Percentiles rank a stretch among this genome's conserved stretches.
Conservation (phyloP, 1,140 invertebrate species). For the Drosophila rufa region DNA sequence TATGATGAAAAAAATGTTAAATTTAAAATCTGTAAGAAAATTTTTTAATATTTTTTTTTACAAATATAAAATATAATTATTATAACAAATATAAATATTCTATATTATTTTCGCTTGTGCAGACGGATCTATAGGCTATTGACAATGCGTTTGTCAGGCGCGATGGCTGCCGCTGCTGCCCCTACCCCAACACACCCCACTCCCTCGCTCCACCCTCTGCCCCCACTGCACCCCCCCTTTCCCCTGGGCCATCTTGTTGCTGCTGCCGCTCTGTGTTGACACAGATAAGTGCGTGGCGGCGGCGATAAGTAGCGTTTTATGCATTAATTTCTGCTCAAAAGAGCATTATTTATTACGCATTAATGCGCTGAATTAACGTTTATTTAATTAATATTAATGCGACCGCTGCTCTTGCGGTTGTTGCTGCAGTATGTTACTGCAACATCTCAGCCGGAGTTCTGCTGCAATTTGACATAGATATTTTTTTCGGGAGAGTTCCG, state of each 20-base stretch:
- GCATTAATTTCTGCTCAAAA: conserved; percentile 81
- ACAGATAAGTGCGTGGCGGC: conserved; percentile 80
- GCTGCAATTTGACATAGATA: conserved; percentile 27
- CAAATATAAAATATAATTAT: neutral
- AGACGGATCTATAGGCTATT: conserved; percentile 76
- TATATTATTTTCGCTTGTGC: conserved; percentile 10
- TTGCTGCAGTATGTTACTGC: conserved; percentile 9
- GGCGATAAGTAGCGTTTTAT: conserved; percentile 83
- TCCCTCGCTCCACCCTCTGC: conserved; percentile 7
- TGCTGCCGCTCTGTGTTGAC: conserved; percentile 69
- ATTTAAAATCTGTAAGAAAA: no score
- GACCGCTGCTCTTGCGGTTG: conserved; percentile 41
- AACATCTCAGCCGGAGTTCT: conserved; percentile 11
- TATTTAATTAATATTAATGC: conserved; percentile 85
- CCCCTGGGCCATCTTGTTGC: conserved; percentile 26
- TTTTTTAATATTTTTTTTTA: neutral
- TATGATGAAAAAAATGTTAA: no score
- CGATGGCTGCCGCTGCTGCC: conserved; percentile 21
- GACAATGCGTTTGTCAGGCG: conserved; percentile 77
- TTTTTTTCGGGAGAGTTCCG: conserved; percentile 26
- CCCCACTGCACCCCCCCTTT: neutral
- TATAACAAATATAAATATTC: no score
- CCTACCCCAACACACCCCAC: neutral
- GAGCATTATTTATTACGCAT: conserved; percentile 83
- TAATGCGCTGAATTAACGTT: conserved; percentile 84